These are phyloP conservation scores for Hemicentrotus pulcherrimus DNA, from an alignment of 35 echinoderm and acorn worm species.

Conservation along the genomic window DNA sequence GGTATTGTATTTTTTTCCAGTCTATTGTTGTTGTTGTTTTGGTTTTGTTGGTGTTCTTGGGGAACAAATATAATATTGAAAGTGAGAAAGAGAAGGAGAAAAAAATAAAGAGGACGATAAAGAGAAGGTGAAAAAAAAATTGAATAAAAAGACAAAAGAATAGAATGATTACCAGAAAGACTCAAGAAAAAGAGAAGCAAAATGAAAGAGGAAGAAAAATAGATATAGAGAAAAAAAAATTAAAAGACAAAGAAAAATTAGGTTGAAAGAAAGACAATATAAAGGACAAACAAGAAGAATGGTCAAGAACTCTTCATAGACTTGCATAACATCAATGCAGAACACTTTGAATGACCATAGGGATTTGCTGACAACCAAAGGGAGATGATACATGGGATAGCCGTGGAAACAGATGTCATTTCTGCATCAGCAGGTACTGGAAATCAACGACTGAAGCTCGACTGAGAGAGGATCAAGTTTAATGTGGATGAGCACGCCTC, in stretches of 20 bases:
- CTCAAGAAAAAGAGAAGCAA: no score
- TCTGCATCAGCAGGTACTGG: not conserved
- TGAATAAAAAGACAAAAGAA: not conserved
- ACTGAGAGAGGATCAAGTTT: not conserved
- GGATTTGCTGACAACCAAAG: not conserved
- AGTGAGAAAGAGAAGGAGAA: no score
- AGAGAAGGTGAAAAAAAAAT: not conserved
- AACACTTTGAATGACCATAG: not conserved
- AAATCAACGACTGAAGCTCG: not conserved
- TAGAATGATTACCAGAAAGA: not conserved
- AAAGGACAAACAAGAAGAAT: not conserved
- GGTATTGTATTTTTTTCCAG: no score
- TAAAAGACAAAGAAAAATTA: not conserved
- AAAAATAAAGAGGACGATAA: no score
- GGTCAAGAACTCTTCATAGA: not conserved
- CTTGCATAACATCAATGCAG: not conserved
- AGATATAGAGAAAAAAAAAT: not conserved
- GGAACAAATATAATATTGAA: no score
- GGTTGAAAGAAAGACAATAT: no score
- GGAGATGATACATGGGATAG: not conserved
- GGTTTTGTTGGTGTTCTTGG: no score
- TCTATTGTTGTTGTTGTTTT: no score
- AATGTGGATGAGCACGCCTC: not conserved
- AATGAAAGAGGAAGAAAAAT: not conserved
- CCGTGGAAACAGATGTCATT: conserved; percentile 9